Conservation (phyloP, 2,797 vertebrate species). For the Glossophaga mutica region DNA sequence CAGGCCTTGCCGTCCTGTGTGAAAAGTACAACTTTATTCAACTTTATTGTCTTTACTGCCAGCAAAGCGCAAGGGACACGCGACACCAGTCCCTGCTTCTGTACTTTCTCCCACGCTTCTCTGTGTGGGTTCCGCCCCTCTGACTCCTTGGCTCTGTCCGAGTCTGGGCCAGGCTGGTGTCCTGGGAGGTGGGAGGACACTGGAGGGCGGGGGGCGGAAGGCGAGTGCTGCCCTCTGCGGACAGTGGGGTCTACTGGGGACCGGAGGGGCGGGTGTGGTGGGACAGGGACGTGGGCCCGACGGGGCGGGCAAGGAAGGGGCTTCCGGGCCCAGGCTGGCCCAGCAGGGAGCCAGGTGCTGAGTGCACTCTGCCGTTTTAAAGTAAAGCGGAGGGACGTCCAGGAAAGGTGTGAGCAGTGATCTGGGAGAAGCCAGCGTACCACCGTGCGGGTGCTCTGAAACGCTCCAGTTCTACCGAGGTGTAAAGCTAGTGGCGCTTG, state of each 20-base stretch:
- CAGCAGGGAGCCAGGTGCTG: neutral
- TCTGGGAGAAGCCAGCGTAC: neutral
- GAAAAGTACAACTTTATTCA: neutral
- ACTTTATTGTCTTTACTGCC: neutral
- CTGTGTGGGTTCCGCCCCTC: neutral
- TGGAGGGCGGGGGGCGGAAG: neutral
- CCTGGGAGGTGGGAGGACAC: neutral
- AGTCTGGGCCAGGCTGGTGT: neutral
- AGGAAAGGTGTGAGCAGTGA: neutral
- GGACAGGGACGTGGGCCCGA: too few species aligned
- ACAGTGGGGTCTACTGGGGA: neutral
- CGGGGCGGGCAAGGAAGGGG: neutral
- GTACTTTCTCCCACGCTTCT: neutral
- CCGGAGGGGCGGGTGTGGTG: too few species aligned
- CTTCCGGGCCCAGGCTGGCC: too few species aligned
- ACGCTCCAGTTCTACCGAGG: neutral
- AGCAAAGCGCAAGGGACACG: neutral
- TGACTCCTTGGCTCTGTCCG: neutral
- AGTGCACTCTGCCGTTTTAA: neutral
- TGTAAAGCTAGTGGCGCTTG: accelerated
- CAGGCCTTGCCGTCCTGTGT: too few species aligned
- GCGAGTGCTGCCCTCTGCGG: neutral
- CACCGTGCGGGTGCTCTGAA: neutral
- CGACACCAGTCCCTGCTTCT: neutral
- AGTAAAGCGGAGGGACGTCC: neutral